Conservation (phyloP, 1,140 invertebrate species). For the Drosophila subpulchrella region DNA sequence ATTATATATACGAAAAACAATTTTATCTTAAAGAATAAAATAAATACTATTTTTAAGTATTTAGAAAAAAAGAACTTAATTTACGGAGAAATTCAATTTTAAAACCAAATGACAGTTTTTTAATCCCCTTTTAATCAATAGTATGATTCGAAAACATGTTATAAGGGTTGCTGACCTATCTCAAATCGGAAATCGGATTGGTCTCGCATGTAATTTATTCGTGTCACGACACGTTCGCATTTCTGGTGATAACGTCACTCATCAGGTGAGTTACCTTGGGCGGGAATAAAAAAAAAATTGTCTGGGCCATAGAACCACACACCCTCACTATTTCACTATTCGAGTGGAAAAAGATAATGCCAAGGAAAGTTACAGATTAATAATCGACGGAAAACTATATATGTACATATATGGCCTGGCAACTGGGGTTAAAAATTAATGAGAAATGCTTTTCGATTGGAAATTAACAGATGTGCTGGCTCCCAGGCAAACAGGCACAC, state of each 20-base stretch:
- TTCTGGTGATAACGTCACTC: constrained; percentile 32
- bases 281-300: constrained; percentile 4
- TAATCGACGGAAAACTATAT: constrained; percentile 1
- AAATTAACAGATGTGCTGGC: constrained; percentile 47
- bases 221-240: constrained; percentile 36
- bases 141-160: neutral
- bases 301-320: constrained; percentile 24
- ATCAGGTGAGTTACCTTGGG: constrained; percentile 47
- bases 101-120: no score
- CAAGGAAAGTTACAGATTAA: constrained; percentile 34
- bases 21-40: no score
- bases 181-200: neutral
- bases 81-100: no score
- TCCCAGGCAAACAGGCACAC: constrained; percentile 45
- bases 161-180: constrained; percentile 18
- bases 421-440: constrained; percentile 30
- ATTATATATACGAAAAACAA: no score
- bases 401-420: constrained; percentile 3
- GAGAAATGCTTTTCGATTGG: constrained; percentile 36
- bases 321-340: constrained; percentile 9
- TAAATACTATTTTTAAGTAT: no score
- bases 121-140: no score
- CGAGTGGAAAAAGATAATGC: constrained; percentile 16
- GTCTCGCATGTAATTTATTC: neutral
- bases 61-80: no score